These are phyloP conservation scores for Cichladusa arquata DNA, from an alignment of 2,113 vertebrate genomes.

Conservation along the genomic window DNA sequence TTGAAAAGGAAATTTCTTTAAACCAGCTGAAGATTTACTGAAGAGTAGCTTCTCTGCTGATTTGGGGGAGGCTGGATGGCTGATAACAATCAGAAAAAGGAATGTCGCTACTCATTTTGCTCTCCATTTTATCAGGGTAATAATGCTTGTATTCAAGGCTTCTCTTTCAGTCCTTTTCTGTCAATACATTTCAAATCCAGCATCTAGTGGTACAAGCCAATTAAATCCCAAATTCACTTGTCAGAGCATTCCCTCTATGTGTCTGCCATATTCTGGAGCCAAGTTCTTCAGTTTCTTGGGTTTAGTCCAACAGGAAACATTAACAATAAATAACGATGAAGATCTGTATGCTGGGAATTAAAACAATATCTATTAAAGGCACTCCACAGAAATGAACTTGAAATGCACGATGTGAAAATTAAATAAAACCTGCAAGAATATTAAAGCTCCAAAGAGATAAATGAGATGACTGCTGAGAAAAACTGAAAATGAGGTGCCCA, in stretches of 20 bases:
- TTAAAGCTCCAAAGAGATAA: not conserved
- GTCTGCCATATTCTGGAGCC: constrained; percentile 52
- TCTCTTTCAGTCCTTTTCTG: constrained; percentile 36
- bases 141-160: constrained; percentile 10
- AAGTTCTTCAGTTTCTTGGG: constrained; percentile 56
- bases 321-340: constrained; percentile 57
- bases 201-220: constrained; percentile 32
- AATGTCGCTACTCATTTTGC: not conserved
- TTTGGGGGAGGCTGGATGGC: not conserved
- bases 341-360: constrained; percentile 45
- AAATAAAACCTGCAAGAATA: constrained; percentile 34
- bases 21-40: not conserved
- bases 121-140: constrained; percentile 28
- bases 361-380: constrained; percentile 50
- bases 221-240: constrained; percentile 65
- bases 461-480: constrained; percentile 23
- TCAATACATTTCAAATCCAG: constrained; percentile 50
- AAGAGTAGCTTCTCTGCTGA: not conserved
- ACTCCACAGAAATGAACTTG: not conserved
- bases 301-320: constrained; percentile 50
- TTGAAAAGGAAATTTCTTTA: not conserved
- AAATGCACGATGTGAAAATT: constrained; percentile 37
- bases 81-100: not conserved
- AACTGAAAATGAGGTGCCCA: constrained; percentile 43
- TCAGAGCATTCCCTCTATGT: constrained; percentile 48